Conservation (phyloP, 2,113 vertebrate species). For the Laticauda colubrina region DNA sequence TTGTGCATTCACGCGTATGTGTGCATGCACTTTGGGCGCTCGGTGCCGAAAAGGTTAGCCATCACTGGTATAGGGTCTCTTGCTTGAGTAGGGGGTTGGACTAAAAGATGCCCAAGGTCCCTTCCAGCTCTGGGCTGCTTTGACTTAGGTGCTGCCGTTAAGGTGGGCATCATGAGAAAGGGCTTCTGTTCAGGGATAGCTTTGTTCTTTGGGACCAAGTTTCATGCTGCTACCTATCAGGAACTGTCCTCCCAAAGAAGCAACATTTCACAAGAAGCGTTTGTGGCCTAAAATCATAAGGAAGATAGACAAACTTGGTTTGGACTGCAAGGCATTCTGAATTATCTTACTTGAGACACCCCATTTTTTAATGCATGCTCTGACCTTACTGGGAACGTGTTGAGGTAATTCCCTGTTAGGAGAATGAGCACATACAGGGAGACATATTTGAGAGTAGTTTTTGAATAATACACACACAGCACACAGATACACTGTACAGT, state of each 20-base stretch:
- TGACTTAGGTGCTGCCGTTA: neutral
- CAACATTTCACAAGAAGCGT: neutral
- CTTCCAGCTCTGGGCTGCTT: neutral
- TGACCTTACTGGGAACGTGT: neutral
- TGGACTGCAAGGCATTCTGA: neutral
- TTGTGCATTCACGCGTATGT: too few species aligned
- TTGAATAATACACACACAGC: too few species aligned
- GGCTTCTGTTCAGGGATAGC: neutral
- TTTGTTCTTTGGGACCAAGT: neutral
- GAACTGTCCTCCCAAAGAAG: neutral
- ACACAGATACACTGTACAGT: too few species aligned
- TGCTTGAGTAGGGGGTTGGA: neutral
- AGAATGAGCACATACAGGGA: too few species aligned
- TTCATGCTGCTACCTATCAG: neutral
- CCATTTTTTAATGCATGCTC: neutral
- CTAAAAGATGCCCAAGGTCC: neutral
- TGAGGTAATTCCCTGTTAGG: too few species aligned
- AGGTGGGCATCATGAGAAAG: neutral
- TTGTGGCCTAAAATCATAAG: neutral
- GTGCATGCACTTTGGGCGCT: too few species aligned
- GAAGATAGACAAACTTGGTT: neutral
- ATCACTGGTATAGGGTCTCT: neutral
- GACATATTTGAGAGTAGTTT: too few species aligned
- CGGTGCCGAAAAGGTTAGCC: too few species aligned
- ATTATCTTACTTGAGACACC: neutral